Evolutionary conservation across 2,113 vertebrate genomes (phyloP).

Genomic region (Hipposideros armiger): DNA sequence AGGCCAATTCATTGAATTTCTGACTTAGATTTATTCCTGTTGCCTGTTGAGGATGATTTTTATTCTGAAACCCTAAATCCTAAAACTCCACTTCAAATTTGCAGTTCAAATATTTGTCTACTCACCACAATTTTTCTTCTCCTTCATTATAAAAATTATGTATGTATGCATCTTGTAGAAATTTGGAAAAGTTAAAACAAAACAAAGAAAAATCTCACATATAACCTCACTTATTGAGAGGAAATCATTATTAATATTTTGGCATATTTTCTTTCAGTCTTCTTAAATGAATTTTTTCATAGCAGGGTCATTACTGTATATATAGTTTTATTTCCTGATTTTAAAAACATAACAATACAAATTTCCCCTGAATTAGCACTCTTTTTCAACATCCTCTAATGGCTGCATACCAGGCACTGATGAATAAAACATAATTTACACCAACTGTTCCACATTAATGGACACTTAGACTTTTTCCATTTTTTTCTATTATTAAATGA

Average conservation of each 20-base stretch:
- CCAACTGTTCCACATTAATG: neutral
- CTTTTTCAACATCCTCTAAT: neutral
- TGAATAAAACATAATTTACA: neutral
- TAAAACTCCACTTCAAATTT: conserved; percentile 41
- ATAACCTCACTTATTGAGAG: neutral
- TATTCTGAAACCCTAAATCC: conserved; percentile 38
- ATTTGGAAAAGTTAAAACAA: conserved; percentile 55
- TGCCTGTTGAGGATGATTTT: neutral
- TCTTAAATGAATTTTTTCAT: neutral
- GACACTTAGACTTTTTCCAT: neutral
- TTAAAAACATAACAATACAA: conserved; percentile 48
- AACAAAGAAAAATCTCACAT: conserved; percentile 3
- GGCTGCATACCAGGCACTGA: neutral
- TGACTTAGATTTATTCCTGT: conserved; percentile 38
- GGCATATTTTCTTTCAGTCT: conserved; percentile 49
- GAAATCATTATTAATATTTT: conserved; percentile 57
- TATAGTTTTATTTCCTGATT: conserved; percentile 44
- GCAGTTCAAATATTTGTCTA: neutral
- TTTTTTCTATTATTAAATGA: neutral
- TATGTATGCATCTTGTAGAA: neutral
- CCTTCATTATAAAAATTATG: conserved; percentile 6
- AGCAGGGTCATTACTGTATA: neutral
- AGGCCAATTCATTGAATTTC: conserved; percentile 15
- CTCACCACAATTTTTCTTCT: conserved; percentile 55
- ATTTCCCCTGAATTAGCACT: neutral